Evolutionary conservation across 1,140 invertebrate genomes (phyloP).

Genomic region (Magallana angulata): DNA sequence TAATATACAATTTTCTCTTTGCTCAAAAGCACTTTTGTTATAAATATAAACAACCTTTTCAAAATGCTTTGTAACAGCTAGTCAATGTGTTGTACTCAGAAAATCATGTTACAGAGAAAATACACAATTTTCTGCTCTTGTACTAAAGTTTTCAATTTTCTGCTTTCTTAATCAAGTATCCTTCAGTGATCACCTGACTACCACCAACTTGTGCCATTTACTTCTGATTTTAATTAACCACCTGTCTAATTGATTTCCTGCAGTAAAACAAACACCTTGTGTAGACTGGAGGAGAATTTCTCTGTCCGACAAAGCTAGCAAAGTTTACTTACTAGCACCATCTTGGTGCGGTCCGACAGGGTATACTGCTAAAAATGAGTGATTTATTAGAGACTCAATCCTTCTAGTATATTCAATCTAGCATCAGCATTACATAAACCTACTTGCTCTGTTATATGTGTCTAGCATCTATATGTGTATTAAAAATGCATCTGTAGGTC

Average conservation of each 20-base stretch:
- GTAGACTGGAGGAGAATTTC: background rate
- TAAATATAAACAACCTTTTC: too few relatives aligned
- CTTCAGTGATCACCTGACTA: background rate
- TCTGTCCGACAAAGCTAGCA: background rate
- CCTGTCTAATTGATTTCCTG: background rate
- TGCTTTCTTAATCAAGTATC: background rate
- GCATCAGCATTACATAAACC: too few relatives aligned
- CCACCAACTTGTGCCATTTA: background rate
- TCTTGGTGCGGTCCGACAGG: constrained; percentile 13
- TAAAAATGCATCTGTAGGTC: too few relatives aligned
- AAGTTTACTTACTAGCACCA: constrained; percentile 23
- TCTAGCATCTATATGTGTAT: too few relatives aligned
- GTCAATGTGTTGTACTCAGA: too few relatives aligned
- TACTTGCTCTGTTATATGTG: too few relatives aligned
- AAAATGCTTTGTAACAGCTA: too few relatives aligned
- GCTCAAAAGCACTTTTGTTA: too few relatives aligned
- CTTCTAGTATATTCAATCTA: too few relatives aligned
- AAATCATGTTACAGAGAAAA: background rate
- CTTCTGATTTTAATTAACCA: constrained; percentile 14
- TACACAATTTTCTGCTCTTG: background rate
- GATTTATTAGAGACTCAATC: too few relatives aligned
- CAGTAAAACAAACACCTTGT: background rate
- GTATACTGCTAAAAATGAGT: background rate
- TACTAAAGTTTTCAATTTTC: constrained; percentile 17
- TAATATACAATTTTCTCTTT: too few relatives aligned